Evolutionary conservation across 2,113 vertebrate genomes (phyloP).

Genomic region (Sebastes schlegelii): DNA sequence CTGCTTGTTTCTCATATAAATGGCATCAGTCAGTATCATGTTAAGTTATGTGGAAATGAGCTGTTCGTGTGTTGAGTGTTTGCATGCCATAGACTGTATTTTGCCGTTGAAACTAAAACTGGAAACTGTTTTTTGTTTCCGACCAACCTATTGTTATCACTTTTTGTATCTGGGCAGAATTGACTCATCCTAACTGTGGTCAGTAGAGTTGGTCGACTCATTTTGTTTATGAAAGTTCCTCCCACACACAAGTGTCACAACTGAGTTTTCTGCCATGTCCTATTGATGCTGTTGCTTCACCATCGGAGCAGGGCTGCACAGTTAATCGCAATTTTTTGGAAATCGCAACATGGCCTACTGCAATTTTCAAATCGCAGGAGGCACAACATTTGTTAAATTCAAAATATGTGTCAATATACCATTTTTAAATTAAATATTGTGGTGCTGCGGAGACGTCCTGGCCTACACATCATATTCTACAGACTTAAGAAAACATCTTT

Average conservation of each 20-base stretch:
- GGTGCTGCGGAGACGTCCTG: no score
- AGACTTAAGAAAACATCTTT: no score
- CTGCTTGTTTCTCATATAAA: background rate
- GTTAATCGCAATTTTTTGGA: no score
- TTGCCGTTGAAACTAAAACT: background rate
- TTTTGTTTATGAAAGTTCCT: conserved; percentile 36
- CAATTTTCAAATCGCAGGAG: no score
- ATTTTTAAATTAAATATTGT: no score
- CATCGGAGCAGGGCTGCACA: background rate
- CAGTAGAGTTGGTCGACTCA: conserved; percentile 16
- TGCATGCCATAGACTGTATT: background rate
- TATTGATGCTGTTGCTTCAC: background rate
- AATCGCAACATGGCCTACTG: no score
- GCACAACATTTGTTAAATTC: no score
- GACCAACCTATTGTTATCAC: conserved; percentile 2
- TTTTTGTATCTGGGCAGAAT: conserved; percentile 13
- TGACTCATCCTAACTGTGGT: conserved; percentile 48
- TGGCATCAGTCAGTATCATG: background rate
- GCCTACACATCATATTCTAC: no score
- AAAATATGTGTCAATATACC: no score
- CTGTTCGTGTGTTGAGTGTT: background rate
- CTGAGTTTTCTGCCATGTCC: background rate
- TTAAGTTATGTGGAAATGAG: background rate
- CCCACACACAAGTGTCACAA: conserved; percentile 8
- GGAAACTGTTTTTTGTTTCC: background rate